Evolutionary conservation across 2,797 vertebrate species (phyloP), one percentile per base, ranked within the genome.

Genomic region (Perodicticus potto): DNA sequence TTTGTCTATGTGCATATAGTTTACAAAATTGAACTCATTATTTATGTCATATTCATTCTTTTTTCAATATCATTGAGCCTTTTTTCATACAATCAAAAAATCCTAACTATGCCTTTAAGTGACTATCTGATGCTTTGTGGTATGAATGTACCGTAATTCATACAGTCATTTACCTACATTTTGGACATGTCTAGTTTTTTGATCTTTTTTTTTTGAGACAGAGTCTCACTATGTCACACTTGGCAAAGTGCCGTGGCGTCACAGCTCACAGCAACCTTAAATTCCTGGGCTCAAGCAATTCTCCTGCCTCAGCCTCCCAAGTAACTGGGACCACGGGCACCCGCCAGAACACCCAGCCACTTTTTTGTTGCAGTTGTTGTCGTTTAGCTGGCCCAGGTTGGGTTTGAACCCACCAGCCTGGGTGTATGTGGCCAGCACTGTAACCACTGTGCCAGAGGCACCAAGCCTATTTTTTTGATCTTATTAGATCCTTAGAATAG

Each of bases 51-150:
- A 70, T 55, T 70, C 2, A 43, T 89, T 69, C 34, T 59, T 82
- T 91, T 91, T 63, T 83, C 40, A 87, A 20, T 76, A 89, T 78
- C 53, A 53, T 81, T n/a, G 17, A 93, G 40, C 29, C 84, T 65
- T 72, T 80, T 92, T 13, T 83, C 61, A 77, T 53, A 20, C 23
- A 12, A 53, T n/a, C 76, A 69, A 91, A 82, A 76, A 92, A 49
- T 55, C 34, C 78, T 34, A 83, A 61, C 37, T 22, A 61, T 43
- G 57, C 12, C 32, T 67, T 67, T 67, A 76, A 69, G 40, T 92
- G 69, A 91, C 27, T 74, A 14, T 69, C 13, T 43, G 27, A 34
- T 17, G 49, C 17, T 69, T 23, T 25, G 23, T 70, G 29, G 63
- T 70, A 72, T 20, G 17, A 89, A 14, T 72, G 11, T 3, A 43